Evolutionary conservation across 2,113 vertebrate species (phyloP).

Genomic region (Rhadina sibilatrix): DNA sequence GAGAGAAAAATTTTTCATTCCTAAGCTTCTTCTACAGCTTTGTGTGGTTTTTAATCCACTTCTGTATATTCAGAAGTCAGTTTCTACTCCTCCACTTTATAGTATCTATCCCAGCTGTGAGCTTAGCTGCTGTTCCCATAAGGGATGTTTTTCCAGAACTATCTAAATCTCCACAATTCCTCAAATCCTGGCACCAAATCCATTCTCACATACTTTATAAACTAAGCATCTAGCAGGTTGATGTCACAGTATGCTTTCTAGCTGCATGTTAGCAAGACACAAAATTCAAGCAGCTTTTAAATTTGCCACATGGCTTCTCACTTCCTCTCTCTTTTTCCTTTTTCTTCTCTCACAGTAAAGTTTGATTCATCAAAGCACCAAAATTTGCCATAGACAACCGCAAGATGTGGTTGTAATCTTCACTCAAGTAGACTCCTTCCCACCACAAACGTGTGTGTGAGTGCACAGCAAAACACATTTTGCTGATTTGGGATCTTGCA

Average conservation of each 20-base stretch:
- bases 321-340: background rate
- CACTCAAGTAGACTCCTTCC: background rate
- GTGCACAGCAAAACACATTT: background rate
- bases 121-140: background rate
- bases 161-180: background rate
- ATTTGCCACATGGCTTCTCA: background rate
- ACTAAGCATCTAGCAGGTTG: background rate
- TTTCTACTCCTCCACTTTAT: background rate
- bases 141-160: background rate
- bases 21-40: background rate
- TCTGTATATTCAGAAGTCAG: background rate
- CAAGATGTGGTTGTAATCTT: background rate
- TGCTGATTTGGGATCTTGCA: background rate
- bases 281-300: background rate
- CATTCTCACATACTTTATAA: background rate
- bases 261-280: background rate
- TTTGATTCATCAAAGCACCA: background rate
- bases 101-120: background rate
- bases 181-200: background rate
- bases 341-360: background rate
- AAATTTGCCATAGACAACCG: background rate
- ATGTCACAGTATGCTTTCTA: background rate
- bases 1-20: background rate
- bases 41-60: background rate
- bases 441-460: accelerated